Conservation (phyloP, 2,888 invertebrate genomes). For the Eupelmus urozonus region DNA sequence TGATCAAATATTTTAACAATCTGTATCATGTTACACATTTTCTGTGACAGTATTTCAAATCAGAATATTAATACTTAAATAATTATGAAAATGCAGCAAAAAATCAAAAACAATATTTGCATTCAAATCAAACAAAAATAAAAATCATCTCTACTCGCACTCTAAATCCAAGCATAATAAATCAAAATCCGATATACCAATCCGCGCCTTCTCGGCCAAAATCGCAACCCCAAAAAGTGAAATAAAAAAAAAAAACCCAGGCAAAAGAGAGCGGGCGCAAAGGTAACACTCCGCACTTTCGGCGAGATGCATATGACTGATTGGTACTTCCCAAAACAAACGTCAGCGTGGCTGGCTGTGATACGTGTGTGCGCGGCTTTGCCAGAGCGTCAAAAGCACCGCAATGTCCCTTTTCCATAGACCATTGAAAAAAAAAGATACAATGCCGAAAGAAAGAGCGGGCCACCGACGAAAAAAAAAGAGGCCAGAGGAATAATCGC, state of each 20-base stretch:
- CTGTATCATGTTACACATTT: no score
- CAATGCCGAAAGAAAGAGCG: not conserved
- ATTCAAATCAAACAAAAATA: no score
- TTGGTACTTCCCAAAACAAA: slow-evolving; percentile 45
- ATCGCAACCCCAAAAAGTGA: not conserved
- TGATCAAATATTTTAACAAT: no score
- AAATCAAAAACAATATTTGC: slow-evolving; percentile 23
- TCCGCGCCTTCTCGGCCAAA: no score
- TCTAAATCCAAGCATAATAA: no score
- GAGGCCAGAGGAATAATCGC: not conserved
- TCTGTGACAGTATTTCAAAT: no score
- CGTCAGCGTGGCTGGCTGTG: not conserved
- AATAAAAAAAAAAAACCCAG: not conserved
- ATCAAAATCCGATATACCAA: no score
- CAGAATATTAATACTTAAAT: not conserved
- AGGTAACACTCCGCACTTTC: slow-evolving; percentile 3
- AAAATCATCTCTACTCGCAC: no score
- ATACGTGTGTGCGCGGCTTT: slow-evolving; percentile 2
- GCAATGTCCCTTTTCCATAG: slow-evolving; percentile 4
- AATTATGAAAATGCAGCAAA: not conserved
- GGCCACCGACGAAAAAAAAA: not conserved
- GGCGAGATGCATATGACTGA: slow-evolving; percentile 37
- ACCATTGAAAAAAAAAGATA: not conserved
- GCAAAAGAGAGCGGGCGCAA: slow-evolving; percentile 3
- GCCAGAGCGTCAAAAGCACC: slow-evolving; percentile 35